Base-by-base conservation (phyloP, 23 tunicate species). In the Halocynthia roretzi region DNA sequence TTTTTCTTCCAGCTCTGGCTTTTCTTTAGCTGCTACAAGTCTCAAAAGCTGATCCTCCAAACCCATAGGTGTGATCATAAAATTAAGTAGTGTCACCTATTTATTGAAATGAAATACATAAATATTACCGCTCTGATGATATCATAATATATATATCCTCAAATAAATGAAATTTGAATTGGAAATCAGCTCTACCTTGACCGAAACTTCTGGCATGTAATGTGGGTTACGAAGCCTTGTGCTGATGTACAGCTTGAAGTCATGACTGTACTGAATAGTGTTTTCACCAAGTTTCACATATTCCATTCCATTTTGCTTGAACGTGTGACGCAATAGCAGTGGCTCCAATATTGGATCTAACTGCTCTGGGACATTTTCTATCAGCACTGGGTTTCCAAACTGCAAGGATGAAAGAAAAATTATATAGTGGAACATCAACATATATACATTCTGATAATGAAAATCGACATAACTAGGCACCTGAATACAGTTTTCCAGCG, bases 281-380 rank as follows among this genome's bases (percentile, higher is more conserved):
- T 80, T 84, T 52, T 89, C 96, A 50, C 96, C 96, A 44, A 89
- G 54, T 52, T 89, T 83, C 57, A 89, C 75, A 54, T 89, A 89
- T 68, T 89, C 96, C 96, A 89, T 89, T 22, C 96, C 96, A 66
- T 78, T 74, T 61, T 89, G 96, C 74, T 89, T 89, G 69, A 89
- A 89, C 8, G 96, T 89, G 80, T 89, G 96, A 51, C 80, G 88
- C 51, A 89, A 76, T 44, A 89, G 62, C 12, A 89, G 31, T 6
- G 96, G 96, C 11, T 89, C 96, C 71, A 89, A 75, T 51, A 89
- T 40, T 53, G 96, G 87, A 65, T 89, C 96, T 53, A 89, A 61
- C 20, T 84, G 88, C 60, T 89, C 96, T 6, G 84, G 76, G 15
- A 83, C 85, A 68, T 89, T 89, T 69, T 89, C 96, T 19, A 89